Evolutionary conservation across 2,888 invertebrate genomes (phyloP).

Genomic region (Lasioglossum villosulum): DNA sequence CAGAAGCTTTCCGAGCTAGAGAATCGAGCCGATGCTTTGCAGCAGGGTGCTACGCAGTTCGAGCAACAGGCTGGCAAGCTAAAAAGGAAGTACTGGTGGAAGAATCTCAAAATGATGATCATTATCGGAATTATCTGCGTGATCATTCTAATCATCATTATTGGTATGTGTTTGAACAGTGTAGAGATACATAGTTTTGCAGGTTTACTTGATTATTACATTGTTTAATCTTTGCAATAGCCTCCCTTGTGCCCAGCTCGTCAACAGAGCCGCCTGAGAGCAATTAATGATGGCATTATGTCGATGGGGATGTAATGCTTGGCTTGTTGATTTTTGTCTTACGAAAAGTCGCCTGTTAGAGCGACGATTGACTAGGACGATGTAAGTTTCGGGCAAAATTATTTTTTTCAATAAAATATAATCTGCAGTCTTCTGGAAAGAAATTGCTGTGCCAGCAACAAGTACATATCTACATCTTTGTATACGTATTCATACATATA

Average conservation of each 20-base stretch:
- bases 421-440: conserved; percentile 5
- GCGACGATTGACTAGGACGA: conserved; percentile 24
- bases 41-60: conserved; percentile 97
- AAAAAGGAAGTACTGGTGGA: conserved; percentile 99
- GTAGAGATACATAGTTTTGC: background rate
- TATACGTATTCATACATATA: conserved; percentile 44
- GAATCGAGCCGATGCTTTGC: conserved; percentile 97
- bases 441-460: conserved; percentile 6
- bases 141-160: conserved; percentile 93
- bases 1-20: conserved; percentile 97
- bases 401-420: conserved; percentile 16
- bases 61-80: conserved; percentile 98
- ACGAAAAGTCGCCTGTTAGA: background rate
- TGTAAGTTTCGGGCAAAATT: conserved; percentile 39
- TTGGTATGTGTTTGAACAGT: conserved; percentile 88
- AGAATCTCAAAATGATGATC: conserved; percentile 98
- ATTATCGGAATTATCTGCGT: conserved; percentile 94
- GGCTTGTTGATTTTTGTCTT: conserved; percentile 45
- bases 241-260: conserved; percentile 71
- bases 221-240: conserved; percentile 61
- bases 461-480: conserved; percentile 23
- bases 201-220: conserved; percentile 11
- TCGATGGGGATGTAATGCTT: conserved; percentile 44
- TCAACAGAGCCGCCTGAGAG: conserved; percentile 38
- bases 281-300: conserved; percentile 43